phyloP scores from a whole-genome alignment of 1,140 invertebrate species.

The Phocides pigmalion region DNA sequence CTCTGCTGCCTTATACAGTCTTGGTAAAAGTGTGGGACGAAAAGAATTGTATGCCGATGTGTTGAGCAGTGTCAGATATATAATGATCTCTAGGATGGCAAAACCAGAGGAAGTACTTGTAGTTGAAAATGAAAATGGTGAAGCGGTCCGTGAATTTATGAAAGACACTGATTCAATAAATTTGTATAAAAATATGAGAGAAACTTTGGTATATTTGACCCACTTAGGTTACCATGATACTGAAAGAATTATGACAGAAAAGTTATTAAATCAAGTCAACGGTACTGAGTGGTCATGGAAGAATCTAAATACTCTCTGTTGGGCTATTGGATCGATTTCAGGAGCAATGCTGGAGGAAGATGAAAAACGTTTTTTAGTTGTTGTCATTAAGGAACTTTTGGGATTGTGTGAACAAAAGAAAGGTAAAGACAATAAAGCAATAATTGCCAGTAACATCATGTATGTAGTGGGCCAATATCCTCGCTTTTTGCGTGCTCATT shows the following conservation, averaged over 20 bases:
- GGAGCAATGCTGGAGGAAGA: slow-evolving; percentile 99
- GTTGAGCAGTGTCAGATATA: slow-evolving; percentile 96
- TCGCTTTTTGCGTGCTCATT: slow-evolving; percentile 98
- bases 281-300: slow-evolving; percentile 99
- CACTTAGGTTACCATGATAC: slow-evolving; percentile 99
- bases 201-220: slow-evolving; percentile 99
- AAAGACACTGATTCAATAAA: slow-evolving; percentile 99
- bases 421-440: slow-evolving; percentile 99
- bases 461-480: slow-evolving; percentile 99
- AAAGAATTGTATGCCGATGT: slow-evolving; percentile 91
- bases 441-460: slow-evolving; percentile 99
- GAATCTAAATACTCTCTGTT: slow-evolving; percentile 99
- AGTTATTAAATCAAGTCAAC: slow-evolving; percentile 99
- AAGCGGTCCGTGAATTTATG: slow-evolving; percentile 99
- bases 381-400: slow-evolving; percentile 99
- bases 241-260: slow-evolving; percentile 99
- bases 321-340: slow-evolving; percentile 99
- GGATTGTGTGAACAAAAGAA: slow-evolving; percentile 99
- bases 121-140: slow-evolving; percentile 99
- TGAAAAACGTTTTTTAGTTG: slow-evolving; percentile 99
- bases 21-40: slow-evolving; percentile 72
- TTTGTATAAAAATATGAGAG: slow-evolving; percentile 99
- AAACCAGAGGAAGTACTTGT: slow-evolving; percentile 99
- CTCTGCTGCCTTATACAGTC: slow-evolving; percentile 71
- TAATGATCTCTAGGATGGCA: slow-evolving; percentile 99